Evolutionary conservation across 2,888 invertebrate species (phyloP).

Genomic region (Cryptus armator): DNA sequence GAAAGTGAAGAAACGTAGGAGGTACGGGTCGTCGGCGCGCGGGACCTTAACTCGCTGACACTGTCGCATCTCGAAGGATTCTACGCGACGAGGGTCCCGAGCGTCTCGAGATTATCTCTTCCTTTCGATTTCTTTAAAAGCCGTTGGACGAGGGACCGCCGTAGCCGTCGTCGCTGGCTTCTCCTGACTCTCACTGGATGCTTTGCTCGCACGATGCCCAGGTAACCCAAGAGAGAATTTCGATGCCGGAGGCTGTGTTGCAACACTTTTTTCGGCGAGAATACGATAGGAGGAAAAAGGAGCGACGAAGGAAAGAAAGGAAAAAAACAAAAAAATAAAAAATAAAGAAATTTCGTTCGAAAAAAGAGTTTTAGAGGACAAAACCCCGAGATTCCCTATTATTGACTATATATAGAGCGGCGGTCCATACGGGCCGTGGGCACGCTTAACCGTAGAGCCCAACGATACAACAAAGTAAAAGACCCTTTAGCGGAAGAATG

Average conservation of each 20-base stretch:
- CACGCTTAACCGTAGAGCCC: constrained; percentile 47
- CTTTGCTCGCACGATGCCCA: constrained; percentile 50
- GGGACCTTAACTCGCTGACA: constrained; percentile 77
- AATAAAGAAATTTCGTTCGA: constrained; percentile 36
- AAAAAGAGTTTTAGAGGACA: constrained; percentile 56
- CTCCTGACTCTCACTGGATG: background rate
- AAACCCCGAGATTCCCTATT: constrained; percentile 40
- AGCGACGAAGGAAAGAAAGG: constrained; percentile 5
- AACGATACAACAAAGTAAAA: constrained; percentile 61
- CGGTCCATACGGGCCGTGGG: constrained; percentile 42
- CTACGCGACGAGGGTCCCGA: constrained; percentile 67
- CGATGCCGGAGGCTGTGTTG: constrained; percentile 34
- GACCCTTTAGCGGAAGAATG: constrained; percentile 76
- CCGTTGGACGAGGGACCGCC: constrained; percentile 64
- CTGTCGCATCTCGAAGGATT: constrained; percentile 69
- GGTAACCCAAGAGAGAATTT: constrained; percentile 56
- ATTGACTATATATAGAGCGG: constrained; percentile 46
- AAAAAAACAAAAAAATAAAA: background rate
- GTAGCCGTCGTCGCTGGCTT: constrained; percentile 31
- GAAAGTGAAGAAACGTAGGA: constrained; percentile 52
- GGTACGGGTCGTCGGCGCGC: constrained; percentile 63
- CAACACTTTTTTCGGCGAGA: constrained; percentile 40
- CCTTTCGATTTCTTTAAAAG: constrained; percentile 64
- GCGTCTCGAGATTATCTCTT: constrained; percentile 74
- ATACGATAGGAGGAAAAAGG: background rate